Evolutionary conservation across 2,888 invertebrate genomes (phyloP).

Genomic region (Periphyllus acericola): DNA sequence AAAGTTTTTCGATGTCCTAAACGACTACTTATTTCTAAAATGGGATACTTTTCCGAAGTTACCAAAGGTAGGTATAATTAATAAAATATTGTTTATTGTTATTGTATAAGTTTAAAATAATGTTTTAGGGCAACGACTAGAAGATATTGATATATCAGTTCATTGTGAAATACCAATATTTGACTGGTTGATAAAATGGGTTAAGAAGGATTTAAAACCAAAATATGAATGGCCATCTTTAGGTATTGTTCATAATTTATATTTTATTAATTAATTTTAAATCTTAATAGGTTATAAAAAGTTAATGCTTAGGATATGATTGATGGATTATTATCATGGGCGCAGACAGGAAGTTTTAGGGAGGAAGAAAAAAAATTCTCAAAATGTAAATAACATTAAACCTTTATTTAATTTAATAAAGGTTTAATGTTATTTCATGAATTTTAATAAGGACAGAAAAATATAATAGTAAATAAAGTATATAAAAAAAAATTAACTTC

Average conservation of each 20-base stretch:
- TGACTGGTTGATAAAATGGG: conserved; percentile 96
- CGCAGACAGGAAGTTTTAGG: too few relatives aligned
- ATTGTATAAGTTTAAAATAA: conserved; percentile 26
- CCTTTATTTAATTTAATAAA: too few relatives aligned
- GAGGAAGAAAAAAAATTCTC: too few relatives aligned
- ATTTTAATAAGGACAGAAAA: too few relatives aligned
- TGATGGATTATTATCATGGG: too few relatives aligned
- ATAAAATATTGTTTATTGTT: background rate
- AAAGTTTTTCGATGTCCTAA: conserved; percentile 91
- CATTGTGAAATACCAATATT: conserved; percentile 96
- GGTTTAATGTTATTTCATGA: too few relatives aligned
- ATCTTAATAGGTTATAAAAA: too few relatives aligned
- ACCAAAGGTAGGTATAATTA: conserved; percentile 72
- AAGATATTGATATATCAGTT: conserved; percentile 96
- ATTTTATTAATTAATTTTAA: too few relatives aligned
- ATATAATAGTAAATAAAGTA: too few relatives aligned
- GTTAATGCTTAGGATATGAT: too few relatives aligned
- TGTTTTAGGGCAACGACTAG: conserved; percentile 74
- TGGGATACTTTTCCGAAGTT: conserved; percentile 95
- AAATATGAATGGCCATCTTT: conserved; percentile 75
- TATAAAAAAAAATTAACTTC: too few relatives aligned
- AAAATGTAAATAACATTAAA: too few relatives aligned
- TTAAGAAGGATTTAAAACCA: conserved; percentile 79
- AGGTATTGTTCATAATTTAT: conserved; percentile 64
- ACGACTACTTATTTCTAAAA: conserved; percentile 85